Conservation (phyloP, 2,113 vertebrate genomes). For the Chaetura pelagica region DNA sequence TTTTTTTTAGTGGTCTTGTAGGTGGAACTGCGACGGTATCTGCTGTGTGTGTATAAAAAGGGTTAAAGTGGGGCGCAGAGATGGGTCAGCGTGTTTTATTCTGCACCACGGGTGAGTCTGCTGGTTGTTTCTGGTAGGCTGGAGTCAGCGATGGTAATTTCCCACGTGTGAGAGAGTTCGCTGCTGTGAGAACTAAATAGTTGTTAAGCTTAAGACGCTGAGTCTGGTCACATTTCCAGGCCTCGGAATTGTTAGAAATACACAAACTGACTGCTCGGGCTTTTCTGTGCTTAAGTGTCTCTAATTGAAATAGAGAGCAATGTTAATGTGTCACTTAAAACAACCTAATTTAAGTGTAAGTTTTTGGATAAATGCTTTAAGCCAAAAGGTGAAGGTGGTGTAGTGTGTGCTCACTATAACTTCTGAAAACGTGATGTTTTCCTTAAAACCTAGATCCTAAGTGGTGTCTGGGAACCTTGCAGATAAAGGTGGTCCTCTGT, state of each 20-base stretch:
- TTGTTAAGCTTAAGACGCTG: neutral
- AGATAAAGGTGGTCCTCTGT: neutral
- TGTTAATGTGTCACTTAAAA: neutral
- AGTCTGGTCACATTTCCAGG: neutral
- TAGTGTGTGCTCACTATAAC: rapidly evolving
- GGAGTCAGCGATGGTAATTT: neutral
- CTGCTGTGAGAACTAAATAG: neutral
- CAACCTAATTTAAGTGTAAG: neutral
- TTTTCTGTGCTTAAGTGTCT: rapidly evolving
- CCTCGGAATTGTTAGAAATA: neutral
- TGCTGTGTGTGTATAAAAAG: too few species aligned
- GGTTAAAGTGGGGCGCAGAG: neutral
- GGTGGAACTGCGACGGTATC: neutral
- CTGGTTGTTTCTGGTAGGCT: neutral
- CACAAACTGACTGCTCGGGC: rapidly evolving
- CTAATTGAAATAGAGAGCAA: neutral
- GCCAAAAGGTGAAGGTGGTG: neutral
- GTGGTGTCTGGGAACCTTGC: neutral
- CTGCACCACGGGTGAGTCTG: rapidly evolving
- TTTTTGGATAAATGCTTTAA: neutral
- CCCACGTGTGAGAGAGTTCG: neutral
- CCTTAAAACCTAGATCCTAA: neutral
- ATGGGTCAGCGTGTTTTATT: neutral
- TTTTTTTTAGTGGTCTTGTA: neutral
- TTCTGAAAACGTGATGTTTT: neutral